Base-by-base conservation (phyloP, 1,140 invertebrate genomes). In the Drosophila yakuba region DNA sequence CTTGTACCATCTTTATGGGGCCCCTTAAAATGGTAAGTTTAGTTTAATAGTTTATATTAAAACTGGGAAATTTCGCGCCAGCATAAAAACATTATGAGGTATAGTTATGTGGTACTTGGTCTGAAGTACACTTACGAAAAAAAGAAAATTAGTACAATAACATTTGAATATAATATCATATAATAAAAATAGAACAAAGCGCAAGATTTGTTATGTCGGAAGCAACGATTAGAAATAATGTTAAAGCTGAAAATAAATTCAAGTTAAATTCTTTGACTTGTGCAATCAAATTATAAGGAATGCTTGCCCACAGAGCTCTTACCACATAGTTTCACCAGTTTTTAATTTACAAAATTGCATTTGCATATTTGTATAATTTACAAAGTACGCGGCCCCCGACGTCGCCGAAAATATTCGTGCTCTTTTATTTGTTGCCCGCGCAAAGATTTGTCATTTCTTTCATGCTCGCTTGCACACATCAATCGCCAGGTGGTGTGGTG, bases 391-490 rank as follows among this genome's bases (percentile, higher is more conserved):
- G 32, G 61, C 41, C 15, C 55, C 41, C 25, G 56, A 41, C 44
- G 72, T 56, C 67, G 68, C 55, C 73, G 45, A 77, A 88, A 89
- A 89, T 88, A 88, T 73, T 68, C 52, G 44, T 32, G 52, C 68
- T 57, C 51, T 57, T 50, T 71, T 67, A 67, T 66, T 75, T 75
- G 50, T 57, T 75, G 36, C 57, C 57, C 45, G 68, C 36, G 38
- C 56, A 63, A 58, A 84, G 77, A 88, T 88, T 88, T 88, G 83
- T 83, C 84, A 89, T 88, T 89, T 89, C 78, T 88, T 78, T 89
- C 80, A 89, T 88, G 84, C 77, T 89, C 80, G 86, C 84, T 89
- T 89, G 77, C 82, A 89, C 84, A 89, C 84, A 89, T 88, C 84
- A 88, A 88, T 89, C 84, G 84, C 39, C 80, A 84, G 80, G 84